Evolutionary conservation across 2,888 invertebrate genomes (phyloP), one percentile per base, ranked within the genome.

Genomic region (Notodonta dromedarius): DNA sequence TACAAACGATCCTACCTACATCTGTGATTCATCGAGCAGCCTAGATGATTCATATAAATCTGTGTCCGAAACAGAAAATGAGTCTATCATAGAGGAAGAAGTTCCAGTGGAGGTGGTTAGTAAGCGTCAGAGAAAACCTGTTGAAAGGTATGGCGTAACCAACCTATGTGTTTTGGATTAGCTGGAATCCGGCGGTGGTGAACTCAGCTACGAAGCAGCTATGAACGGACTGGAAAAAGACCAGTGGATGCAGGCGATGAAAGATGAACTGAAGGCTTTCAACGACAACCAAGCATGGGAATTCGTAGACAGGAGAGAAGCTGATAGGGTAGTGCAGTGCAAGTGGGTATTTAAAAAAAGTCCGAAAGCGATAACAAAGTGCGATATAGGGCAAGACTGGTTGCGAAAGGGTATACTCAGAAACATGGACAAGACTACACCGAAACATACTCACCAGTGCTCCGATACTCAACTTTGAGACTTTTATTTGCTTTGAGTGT

Each of bases 241-340:
- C 8, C 46, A 56, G 32, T 77, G 73, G 77, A 0, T 44, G 14
- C 46, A 57, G 24, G 71, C 71, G 0, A 70, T 75, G 65, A 8
- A 52, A 32, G 62, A 74, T 12, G 70, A 75, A 55, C 42, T 73
- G 7, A 44, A 71, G 16, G 58, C 68, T 4, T 69, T 75, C 54
- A 55, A 67, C 5, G 66, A 75, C 0, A 70, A 65, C 32, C 8
- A 70, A 68, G n/a, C 73, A 2, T 74, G 73, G 74, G 70, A 69
- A 40, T 6, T 73, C 0, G 70, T 73, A 4, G 60, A 62, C 14
- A 54, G 4, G 48, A 58, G 32, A 2, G 4, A 32, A 12, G 52
- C 52, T 2, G 52, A 52, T 14, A 53, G 40, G 52, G 52, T 59
- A 44, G 48, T 61, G 16, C 40, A 58, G 40, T 57, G 61, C 12